A percentile compares a stretch with the other conserved stretches of the same genome.
These are phyloP conservation scores for Ruditapes philippinarum DNA, from an alignment of 1,140 invertebrate species.

Conservation along the genomic window DNA sequence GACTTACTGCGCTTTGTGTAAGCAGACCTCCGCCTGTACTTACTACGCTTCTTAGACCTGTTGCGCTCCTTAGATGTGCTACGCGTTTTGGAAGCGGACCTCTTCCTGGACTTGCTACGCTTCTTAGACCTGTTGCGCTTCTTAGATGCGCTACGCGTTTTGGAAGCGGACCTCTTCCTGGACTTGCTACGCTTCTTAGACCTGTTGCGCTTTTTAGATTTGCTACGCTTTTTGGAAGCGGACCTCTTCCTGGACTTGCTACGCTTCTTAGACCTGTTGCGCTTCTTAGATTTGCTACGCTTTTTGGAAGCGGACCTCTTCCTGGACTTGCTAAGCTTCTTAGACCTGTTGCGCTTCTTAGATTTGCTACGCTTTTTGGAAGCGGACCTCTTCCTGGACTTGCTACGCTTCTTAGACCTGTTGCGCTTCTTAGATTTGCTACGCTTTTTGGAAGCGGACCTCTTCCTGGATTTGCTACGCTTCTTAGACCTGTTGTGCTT, in stretches of 20 bases:
- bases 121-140: slow-evolving; percentile 45
- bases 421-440: slow-evolving; percentile 3
- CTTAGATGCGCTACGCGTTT: background rate
- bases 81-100: background rate
- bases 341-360: too few relatives aligned
- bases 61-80: background rate
- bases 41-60: slow-evolving; percentile 22
- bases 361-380: background rate
- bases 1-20: slow-evolving; percentile 11
- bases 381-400: background rate
- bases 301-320: slow-evolving; percentile 13
- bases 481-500: background rate
- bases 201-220: too few relatives aligned
- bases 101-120: slow-evolving; percentile 21
- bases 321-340: background rate
- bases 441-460: slow-evolving; percentile 13
- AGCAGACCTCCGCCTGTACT: background rate
- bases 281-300: too few relatives aligned
- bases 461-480: slow-evolving; percentile 19
- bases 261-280: too few relatives aligned
- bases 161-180: slow-evolving; percentile 1
- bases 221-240: background rate
- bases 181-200: slow-evolving; percentile 29
- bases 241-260: background rate
- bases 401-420: too few relatives aligned